These are phyloP conservation scores for Centroberyx gerrardi DNA, from an alignment of 2,797 vertebrate genomes.

Conservation along the genomic window DNA sequence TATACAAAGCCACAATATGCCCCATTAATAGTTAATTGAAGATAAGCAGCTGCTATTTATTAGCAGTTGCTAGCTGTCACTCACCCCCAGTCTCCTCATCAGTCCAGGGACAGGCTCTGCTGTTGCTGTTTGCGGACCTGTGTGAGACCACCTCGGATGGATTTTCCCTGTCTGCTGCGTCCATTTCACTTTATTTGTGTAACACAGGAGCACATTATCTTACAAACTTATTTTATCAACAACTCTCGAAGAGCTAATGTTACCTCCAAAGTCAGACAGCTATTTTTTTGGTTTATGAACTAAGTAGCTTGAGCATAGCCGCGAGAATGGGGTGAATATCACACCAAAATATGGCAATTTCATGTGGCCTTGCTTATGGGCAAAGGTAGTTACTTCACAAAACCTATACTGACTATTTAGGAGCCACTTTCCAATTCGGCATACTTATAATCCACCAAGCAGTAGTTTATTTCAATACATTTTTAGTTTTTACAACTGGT, in stretches of 20 bases:
- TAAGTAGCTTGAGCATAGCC: too few species aligned
- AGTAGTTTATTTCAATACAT: neutral
- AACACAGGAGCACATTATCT: neutral
- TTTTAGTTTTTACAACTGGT: too few species aligned
- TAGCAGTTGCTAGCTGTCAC: neutral
- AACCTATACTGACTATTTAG: neutral
- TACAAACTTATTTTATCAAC: neutral
- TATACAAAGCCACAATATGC: neutral
- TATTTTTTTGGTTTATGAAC: too few species aligned
- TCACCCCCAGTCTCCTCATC: conserved; percentile 67
- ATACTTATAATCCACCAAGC: neutral
- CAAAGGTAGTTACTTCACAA: too few species aligned
- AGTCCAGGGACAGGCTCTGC: conserved; percentile 31
- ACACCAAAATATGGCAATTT: too few species aligned
- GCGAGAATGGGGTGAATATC: too few species aligned
- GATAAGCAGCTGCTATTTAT: neutral
- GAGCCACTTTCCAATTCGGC: neutral
- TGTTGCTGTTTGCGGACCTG: conserved; percentile 29
- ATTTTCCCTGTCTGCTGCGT: conserved; percentile 31
- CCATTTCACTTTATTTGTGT: conserved; percentile 55
- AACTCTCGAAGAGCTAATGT: too few species aligned
- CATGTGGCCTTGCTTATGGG: neutral
- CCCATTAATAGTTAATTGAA: neutral
- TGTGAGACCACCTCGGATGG: conserved; percentile 17
- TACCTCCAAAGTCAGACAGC: too few species aligned